Conservation (phyloP, 2,113 vertebrate species). For the Hippocampus mohnikei region DNA sequence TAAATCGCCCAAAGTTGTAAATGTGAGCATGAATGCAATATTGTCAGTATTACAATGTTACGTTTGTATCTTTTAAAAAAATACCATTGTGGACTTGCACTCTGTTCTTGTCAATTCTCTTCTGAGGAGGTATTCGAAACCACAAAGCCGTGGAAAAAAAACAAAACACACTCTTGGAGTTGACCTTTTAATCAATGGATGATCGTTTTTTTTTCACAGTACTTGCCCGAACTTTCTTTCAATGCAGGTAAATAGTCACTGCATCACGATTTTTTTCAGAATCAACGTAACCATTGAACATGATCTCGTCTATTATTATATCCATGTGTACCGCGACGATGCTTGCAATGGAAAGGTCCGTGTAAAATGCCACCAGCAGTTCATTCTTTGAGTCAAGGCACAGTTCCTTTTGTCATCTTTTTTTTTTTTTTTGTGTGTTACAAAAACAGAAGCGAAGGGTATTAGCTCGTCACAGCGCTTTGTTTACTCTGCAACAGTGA, state of each 20-base stretch:
- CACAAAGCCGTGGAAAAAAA: no score
- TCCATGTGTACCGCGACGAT: not conserved
- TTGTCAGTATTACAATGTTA: no score
- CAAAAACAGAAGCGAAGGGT: conserved; percentile 28
- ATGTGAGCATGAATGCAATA: no score
- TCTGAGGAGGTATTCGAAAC: no score
- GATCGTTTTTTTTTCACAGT: no score
- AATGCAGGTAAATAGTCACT: not conserved
- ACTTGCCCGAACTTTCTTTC: no score
- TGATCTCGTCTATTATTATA: not conserved
- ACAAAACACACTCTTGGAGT: no score
- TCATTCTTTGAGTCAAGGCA: conserved; percentile 30
- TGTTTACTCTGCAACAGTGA: conserved; percentile 58
- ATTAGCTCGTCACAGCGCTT: conserved; percentile 50
- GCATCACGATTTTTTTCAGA: not conserved
- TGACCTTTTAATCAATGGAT: no score
- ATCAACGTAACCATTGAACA: not conserved
- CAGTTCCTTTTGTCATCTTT: conserved; percentile 49
- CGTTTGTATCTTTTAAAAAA: no score
- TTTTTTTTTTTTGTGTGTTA: conserved; percentile 52
- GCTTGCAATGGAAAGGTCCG: conserved; percentile 14
- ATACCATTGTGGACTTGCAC: no score
- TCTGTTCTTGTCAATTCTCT: no score
- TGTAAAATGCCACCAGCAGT: conserved; percentile 28
- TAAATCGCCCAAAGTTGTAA: no score